Evolutionary conservation across 2,113 vertebrate species (phyloP).

Genomic region (Passer domesticus): DNA sequence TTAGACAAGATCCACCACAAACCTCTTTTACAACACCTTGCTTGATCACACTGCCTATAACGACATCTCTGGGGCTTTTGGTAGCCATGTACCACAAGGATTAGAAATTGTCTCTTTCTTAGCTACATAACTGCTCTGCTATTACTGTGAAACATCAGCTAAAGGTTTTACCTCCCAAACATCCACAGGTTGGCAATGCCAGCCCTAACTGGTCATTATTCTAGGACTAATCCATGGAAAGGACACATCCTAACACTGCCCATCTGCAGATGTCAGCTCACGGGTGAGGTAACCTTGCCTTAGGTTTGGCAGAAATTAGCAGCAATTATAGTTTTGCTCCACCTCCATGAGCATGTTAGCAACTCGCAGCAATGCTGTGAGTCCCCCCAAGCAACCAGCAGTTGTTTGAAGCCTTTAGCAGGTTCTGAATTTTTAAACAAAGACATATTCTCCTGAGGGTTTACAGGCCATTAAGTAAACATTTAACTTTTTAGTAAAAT

Average conservation of each 20-base stretch:
- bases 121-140: background rate
- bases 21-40: background rate
- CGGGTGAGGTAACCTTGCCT: background rate
- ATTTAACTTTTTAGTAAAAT: slow-evolving; percentile 24
- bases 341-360: background rate
- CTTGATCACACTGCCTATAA: background rate
- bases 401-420: background rate
- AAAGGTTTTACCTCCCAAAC: background rate
- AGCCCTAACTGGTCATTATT: background rate
- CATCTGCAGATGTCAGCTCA: background rate
- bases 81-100: background rate
- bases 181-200: background rate
- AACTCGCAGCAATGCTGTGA: background rate
- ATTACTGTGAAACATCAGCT: background rate
- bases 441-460: background rate
- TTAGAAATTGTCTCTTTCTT: background rate
- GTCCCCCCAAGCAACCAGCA: background rate
- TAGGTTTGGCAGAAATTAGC: background rate
- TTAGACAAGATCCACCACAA: background rate
- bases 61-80: background rate
- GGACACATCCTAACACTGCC: background rate
- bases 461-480: slow-evolving; percentile 40
- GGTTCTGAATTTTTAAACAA: slow-evolving; percentile 34
- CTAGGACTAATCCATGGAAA: background rate
- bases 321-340: background rate